These are phyloP conservation scores for Loris lydekkerianus DNA, from an alignment of 2,797 vertebrate genomes.

Conservation along the genomic window DNA sequence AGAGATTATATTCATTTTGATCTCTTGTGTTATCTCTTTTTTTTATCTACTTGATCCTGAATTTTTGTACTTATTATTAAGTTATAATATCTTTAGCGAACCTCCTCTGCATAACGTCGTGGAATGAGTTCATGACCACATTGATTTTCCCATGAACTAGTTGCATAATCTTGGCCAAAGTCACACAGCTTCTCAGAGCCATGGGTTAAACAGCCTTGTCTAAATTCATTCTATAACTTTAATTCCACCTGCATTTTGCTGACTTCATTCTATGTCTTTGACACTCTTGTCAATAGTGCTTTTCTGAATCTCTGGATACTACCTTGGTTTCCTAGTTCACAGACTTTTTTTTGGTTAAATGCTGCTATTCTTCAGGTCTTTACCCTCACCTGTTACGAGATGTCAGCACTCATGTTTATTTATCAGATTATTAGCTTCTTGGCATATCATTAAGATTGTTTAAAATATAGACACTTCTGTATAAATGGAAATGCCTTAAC, in stretches of 20 bases:
- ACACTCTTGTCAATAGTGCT: background rate
- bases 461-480: constrained; percentile 70
- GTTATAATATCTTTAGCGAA: background rate
- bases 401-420: constrained; percentile 31
- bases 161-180: background rate
- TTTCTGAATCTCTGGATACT: background rate
- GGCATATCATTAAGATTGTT: constrained; percentile 61
- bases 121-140: background rate
- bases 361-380: background rate
- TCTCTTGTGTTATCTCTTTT: background rate
- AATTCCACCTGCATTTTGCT: background rate
- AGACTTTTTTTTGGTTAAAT: background rate
- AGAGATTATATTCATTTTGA: constrained; percentile 1
- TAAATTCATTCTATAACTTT: background rate
- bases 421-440: constrained; percentile 73
- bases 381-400: background rate
- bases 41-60: background rate
- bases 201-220: background rate
- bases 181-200: background rate
- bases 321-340: background rate
- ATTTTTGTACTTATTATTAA: background rate
- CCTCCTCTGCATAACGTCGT: background rate
- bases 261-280: background rate
- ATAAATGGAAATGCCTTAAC: constrained; percentile 69
- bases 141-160: background rate